Evolutionary conservation across 2,113 vertebrate species (phyloP).

Genomic region (Bombycilla garrulus): DNA sequence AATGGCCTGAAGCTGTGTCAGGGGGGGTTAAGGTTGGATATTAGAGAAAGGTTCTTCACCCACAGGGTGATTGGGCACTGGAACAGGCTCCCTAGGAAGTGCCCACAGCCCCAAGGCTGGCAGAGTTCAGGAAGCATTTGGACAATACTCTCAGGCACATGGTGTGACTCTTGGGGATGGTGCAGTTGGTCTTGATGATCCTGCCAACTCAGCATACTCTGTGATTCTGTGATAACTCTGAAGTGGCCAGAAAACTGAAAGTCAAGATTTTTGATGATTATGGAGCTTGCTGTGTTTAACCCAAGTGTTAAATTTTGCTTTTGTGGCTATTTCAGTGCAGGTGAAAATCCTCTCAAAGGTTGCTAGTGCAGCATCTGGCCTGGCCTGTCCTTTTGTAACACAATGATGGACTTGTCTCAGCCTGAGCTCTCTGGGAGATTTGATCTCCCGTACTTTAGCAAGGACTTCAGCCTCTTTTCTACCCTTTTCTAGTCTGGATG

Average conservation of each 20-base stretch:
- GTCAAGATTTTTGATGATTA: background rate
- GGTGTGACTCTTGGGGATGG: background rate
- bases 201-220: background rate
- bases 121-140: accelerated
- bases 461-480: background rate
- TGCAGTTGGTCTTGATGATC: background rate
- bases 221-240: background rate
- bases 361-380: background rate
- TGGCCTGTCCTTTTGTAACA: background rate
- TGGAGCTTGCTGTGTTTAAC: background rate
- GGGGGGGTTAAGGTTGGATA: background rate
- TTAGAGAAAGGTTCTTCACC: background rate
- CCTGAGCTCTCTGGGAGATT: background rate
- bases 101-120: background rate
- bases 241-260: background rate
- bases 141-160: accelerated
- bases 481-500: background rate
- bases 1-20: background rate
- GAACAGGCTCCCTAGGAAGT: background rate
- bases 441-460: background rate
- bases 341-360: background rate
- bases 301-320: background rate
- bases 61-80: background rate
- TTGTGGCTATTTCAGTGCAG: background rate
- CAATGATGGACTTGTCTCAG: background rate